phyloP scores from a whole-genome alignment of 2,113 vertebrate species.

The Nesospiza acunhae region DNA sequence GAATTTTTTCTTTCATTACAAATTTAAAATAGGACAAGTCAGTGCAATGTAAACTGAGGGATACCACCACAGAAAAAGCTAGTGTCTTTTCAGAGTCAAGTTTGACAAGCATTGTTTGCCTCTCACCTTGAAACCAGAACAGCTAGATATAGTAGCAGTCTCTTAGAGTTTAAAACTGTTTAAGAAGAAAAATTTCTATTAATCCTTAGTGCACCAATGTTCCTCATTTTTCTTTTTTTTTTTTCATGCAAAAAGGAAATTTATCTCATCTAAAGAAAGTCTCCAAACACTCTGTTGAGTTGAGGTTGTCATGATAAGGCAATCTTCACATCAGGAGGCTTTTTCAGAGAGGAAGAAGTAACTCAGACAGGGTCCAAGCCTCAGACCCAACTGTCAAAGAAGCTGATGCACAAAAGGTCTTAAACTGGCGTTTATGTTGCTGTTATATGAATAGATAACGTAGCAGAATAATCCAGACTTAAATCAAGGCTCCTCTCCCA shows the following conservation, averaged over 20 bases:
- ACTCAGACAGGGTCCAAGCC: slow-evolving; percentile 26
- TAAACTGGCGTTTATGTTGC: background rate
- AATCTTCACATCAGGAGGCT: slow-evolving; percentile 56
- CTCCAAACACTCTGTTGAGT: slow-evolving; percentile 17
- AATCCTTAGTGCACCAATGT: background rate
- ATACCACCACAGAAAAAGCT: slow-evolving; percentile 2
- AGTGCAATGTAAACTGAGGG: slow-evolving; percentile 38
- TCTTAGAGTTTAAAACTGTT: background rate
- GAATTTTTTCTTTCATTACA: slow-evolving; percentile 62
- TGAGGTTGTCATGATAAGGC: slow-evolving; percentile 50
- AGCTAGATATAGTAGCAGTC: background rate
- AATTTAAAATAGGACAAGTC: slow-evolving; percentile 68
- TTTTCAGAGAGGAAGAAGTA: slow-evolving; percentile 55
- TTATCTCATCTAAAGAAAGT: background rate
- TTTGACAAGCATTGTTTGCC: slow-evolving; percentile 42
- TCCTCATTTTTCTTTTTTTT: background rate
- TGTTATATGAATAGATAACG: background rate
- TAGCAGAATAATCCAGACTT: background rate
- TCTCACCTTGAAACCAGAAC: slow-evolving; percentile 12
- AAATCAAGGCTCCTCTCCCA: background rate
- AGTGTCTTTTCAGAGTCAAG: slow-evolving; percentile 35
- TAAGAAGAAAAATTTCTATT: slow-evolving; percentile 37
- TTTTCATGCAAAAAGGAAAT: slow-evolving; percentile 9
- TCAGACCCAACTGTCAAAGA: slow-evolving; percentile 42
- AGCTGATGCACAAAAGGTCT: background rate